Conservation (phyloP, 1,140 invertebrate genomes). For the Drosophila truncata region DNA sequence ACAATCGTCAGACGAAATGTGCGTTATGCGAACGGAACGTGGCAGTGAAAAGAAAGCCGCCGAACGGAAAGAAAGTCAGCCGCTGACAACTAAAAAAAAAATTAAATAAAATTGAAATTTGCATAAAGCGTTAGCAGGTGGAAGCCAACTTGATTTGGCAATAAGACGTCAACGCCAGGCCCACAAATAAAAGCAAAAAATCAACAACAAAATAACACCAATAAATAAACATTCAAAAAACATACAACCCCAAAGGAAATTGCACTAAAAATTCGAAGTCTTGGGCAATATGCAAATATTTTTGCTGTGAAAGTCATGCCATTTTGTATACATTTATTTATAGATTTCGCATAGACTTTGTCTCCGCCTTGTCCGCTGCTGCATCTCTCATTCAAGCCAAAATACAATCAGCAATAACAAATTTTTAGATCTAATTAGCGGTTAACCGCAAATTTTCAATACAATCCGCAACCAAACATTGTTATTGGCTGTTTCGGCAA, state of each 20-base stretch:
- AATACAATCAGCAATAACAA: conserved; percentile 65
- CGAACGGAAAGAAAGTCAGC: conserved; percentile 67
- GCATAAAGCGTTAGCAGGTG: conserved; percentile 65
- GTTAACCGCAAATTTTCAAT: conserved; percentile 80
- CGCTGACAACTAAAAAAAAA: conserved; percentile 39
- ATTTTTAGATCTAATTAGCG: conserved; percentile 80
- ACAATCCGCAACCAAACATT: conserved; percentile 58
- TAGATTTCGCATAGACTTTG: conserved; percentile 33
- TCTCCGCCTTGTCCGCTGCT: too few species aligned
- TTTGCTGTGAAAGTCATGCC: conserved; percentile 44
- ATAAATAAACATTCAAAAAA: conserved; percentile 4
- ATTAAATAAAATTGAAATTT: conserved; percentile 67
- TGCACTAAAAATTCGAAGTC: conserved; percentile 52
- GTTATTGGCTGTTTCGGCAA: conserved; percentile 62
- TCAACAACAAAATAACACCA: conserved; percentile 1
- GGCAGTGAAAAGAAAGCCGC: conserved; percentile 71
- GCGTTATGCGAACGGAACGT: conserved; percentile 57
- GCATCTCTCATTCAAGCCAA: conserved; percentile 40
- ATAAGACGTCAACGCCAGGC: conserved; percentile 53
- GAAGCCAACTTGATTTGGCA: conserved; percentile 51
- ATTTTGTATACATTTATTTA: conserved; percentile 30
- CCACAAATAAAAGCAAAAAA: conserved; percentile 4
- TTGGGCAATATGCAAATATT: conserved; percentile 62
- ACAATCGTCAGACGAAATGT: conserved; percentile 43
- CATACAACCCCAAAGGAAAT: conserved; percentile 15